A percentile compares a stretch with the other conserved stretches of the same genome.
Conservation (phyloP, 1,140 invertebrate species). For the Antheraea pernyi region DNA sequence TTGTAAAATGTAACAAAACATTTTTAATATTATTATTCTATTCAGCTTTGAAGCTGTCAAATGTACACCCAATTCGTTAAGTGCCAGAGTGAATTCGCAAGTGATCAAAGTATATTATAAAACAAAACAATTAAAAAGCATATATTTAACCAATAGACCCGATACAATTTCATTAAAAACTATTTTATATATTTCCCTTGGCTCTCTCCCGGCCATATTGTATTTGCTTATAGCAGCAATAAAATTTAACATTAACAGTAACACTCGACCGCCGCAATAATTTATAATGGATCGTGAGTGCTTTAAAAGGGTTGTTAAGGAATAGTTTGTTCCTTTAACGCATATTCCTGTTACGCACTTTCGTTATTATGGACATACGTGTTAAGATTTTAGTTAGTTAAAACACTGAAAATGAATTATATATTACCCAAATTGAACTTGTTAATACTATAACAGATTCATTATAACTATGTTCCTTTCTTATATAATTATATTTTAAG, state of each 20-base stretch:
- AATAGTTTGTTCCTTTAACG: slow-evolving; percentile 5
- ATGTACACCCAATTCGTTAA: too few relatives aligned
- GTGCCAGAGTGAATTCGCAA: not conserved
- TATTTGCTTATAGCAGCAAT: slow-evolving; percentile 22
- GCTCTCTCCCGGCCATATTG: not conserved
- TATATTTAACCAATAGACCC: not conserved
- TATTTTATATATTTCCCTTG: not conserved
- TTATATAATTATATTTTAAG: not conserved
- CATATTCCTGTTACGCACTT: not conserved
- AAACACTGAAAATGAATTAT: too few relatives aligned
- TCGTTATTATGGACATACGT: not conserved
- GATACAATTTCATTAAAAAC: slow-evolving; percentile 8
- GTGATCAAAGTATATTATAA: not conserved
- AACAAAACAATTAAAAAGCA: too few relatives aligned
- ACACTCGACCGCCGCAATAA: slow-evolving; percentile 42
- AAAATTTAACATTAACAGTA: slow-evolving; percentile 39
- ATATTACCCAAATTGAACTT: too few relatives aligned
- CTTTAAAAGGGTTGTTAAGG: slow-evolving; percentile 46
- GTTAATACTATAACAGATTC: too few relatives aligned
- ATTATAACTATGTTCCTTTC: too few relatives aligned
- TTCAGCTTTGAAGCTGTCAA: too few relatives aligned
- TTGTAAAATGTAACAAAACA: too few relatives aligned
- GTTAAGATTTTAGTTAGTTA: too few relatives aligned
- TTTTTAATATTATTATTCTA: too few relatives aligned
- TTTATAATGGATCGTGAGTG: slow-evolving; percentile 61